These are phyloP conservation scores for Podiceps cristatus DNA, from an alignment of 2,113 vertebrate species.

Conservation along the genomic window DNA sequence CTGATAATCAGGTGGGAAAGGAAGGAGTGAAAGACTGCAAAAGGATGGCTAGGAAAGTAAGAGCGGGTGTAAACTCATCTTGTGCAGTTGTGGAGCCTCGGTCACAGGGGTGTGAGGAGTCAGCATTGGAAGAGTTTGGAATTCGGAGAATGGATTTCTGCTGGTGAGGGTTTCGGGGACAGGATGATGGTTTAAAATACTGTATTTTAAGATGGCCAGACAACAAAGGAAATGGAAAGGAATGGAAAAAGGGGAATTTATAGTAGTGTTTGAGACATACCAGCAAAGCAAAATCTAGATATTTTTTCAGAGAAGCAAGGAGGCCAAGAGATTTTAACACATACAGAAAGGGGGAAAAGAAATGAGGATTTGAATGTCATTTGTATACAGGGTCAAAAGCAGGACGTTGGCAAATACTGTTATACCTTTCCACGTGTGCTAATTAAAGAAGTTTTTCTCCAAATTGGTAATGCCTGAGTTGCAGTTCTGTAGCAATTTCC, in stretches of 20 bases:
- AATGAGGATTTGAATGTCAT: background rate
- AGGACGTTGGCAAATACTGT: background rate
- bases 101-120: background rate
- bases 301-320: background rate
- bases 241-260: background rate
- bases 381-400: background rate
- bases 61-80: background rate
- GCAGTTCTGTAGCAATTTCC: background rate
- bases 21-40: background rate
- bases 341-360: background rate
- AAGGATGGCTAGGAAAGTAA: background rate
- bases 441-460: background rate
- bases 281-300: background rate
- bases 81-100: background rate
- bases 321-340: background rate
- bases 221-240: background rate
- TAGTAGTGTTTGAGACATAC: background rate
- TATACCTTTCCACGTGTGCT: background rate
- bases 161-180: background rate
- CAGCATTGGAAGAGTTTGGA: background rate
- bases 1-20: accelerated
- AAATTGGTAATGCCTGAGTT: background rate
- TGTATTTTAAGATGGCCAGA: background rate
- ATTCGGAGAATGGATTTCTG: background rate
- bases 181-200: background rate